These are phyloP conservation scores for Syrista parreyssii DNA, from an alignment of 2,888 invertebrate genomes.

Conservation along the genomic window DNA sequence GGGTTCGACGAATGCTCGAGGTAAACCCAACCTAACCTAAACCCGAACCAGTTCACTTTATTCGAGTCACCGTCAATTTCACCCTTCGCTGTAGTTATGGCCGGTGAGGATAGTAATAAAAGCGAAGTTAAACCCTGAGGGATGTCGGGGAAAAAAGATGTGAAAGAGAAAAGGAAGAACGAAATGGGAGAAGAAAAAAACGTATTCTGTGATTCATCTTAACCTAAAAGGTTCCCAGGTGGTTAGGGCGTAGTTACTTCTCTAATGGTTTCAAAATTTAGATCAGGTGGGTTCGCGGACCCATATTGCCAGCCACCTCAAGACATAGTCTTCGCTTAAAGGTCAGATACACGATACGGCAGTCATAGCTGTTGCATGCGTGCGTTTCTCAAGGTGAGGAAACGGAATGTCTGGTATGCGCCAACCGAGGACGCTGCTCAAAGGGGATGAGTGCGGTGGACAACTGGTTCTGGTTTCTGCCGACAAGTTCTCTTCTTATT, in stretches of 20 bases:
- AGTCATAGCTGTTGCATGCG: conserved; percentile 25
- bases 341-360: conserved; percentile 3
- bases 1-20: no score
- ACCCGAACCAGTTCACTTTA: no score
- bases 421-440: conserved; percentile 9
- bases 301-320: no score
- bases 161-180: background rate
- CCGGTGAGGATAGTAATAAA: no score
- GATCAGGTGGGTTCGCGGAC: no score
- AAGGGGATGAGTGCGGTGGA: conserved; percentile 16
- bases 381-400: conserved; percentile 51
- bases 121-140: no score
- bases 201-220: conserved; percentile 8
- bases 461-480: conserved; percentile 24
- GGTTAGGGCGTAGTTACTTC: no score
- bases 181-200: background rate
- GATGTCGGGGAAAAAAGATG: background rate
- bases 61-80: no score
- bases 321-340: background rate
- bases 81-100: no score
- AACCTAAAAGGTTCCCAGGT: background rate
- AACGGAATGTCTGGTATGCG: conserved; percentile 53
- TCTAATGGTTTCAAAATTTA: no score
- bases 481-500: background rate
- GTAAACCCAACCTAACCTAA: no score